Base-by-base conservation (phyloP, 2,888 invertebrate genomes). In the Acleris emargana region DNA sequence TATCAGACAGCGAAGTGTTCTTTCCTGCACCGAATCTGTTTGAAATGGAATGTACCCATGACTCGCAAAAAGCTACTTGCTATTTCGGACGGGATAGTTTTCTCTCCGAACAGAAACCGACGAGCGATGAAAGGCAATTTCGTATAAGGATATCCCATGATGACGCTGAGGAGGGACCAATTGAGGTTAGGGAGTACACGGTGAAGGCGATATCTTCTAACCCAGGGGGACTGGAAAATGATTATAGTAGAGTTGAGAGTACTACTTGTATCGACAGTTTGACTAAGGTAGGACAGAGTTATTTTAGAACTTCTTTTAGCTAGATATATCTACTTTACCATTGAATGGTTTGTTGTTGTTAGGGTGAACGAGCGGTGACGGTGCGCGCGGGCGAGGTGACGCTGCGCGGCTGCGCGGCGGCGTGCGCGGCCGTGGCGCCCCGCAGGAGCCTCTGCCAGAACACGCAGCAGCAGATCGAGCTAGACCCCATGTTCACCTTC, bases 401-500 rank as follows among this genome's bases (percentile, higher is more conserved):
- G 50, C 73, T 95, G 64, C 82, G 89, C 3, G 85, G 88, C 54
- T 96, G 96, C 76, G 79, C 87, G 1, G 90, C 94, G 45, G 93
- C 93, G 55, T 96, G 96, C 79, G 86, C 95, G 17, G 89, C 93
- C 0, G 93, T 94, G 0, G 91, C 91, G 6, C 93, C 94, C 0
- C 87, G 96, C 45, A 84, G 86, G 43, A 80, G 86, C 45, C 81
- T 96, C 20, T 96, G 96, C 77, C 89, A 92, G 3, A 95, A 96
- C 77, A 79, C 78, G 52, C 91, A 94, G 68, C 93, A 90, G 69
- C 88, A 93, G 43, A 88, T 94, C 20, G 95, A 95, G 76, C 86
- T 94, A 68, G 94, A 96, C 76, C 93, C 95, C 17, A 81, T 86
- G 1, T 84, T 96, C 62, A 96, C 96, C 0, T 96, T 96, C 81